phyloP scores from a whole-genome alignment of 2,797 vertebrate genomes.

The Megalops cyprinoides region DNA sequence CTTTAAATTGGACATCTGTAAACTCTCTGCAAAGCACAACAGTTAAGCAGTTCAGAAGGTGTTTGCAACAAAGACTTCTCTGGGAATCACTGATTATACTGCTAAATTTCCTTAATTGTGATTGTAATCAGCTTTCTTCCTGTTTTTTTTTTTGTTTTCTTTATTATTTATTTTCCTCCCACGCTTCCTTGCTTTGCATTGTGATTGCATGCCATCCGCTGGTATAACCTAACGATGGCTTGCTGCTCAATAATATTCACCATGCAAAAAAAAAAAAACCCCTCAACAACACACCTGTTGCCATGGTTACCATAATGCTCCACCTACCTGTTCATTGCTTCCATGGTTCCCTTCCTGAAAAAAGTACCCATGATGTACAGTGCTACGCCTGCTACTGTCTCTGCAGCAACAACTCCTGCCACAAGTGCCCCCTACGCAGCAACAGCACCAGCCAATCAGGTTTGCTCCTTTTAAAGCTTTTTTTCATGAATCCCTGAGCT shows the following conservation, averaged over 20 bases:
- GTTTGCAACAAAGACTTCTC: constrained; percentile 58
- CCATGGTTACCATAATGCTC: constrained; percentile 96
- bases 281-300: constrained; percentile 61
- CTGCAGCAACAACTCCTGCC: constrained; percentile 89
- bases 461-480: constrained; percentile 99
- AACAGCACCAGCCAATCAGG: constrained; percentile 99
- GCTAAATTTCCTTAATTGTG: constrained; percentile 84
- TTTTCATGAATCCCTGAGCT: constrained; percentile 93
- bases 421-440: constrained; percentile 99
- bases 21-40: not conserved
- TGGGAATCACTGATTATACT: constrained; percentile 84
- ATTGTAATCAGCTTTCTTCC: constrained; percentile 88
- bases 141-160: constrained; percentile 81
- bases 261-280: constrained; percentile 77
- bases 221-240: constrained; percentile 87
- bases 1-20: not conserved
- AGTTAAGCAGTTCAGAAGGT: not conserved
- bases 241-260: constrained; percentile 84
- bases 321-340: constrained; percentile 99
- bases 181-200: constrained; percentile 84
- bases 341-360: constrained; percentile 99
- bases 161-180: constrained; percentile 22
- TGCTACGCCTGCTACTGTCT: constrained; percentile 98
- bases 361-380: constrained; percentile 99
- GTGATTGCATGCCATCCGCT: constrained; percentile 88